Percentiles rank a stretch among this genome's conserved stretches.
Conservation (phyloP, 64 coral and sea anemone species). For the Hydrozoanthus tunicans region DNA sequence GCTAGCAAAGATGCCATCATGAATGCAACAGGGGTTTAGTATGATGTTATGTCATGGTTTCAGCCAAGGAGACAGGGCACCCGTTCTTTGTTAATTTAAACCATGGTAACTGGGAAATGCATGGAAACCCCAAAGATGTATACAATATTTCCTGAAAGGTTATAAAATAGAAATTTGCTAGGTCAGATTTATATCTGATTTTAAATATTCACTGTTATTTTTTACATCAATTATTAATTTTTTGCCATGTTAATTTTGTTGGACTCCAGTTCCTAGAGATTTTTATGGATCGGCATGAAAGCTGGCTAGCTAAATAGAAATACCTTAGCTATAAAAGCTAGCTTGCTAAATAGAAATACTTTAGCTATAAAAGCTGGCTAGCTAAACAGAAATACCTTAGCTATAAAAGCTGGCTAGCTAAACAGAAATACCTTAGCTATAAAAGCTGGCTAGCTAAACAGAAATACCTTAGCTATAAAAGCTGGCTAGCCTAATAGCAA, state of each 20-base stretch:
- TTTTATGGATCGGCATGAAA: neutral
- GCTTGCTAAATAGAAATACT: too few relatives aligned
- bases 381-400: too few relatives aligned
- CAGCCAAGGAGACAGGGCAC: conserved; percentile 5
- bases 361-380: too few relatives aligned
- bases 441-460: neutral
- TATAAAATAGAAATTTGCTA: neutral
- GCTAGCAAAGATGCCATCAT: neutral
- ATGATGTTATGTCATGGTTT: neutral
- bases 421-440: too few relatives aligned
- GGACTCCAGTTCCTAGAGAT: conserved; percentile 4
- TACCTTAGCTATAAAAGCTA: neutral
- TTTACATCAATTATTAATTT: neutral
- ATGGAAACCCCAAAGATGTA: conserved; percentile 11
- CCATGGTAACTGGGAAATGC: neutral
- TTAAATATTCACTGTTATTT: neutral
- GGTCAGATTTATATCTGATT: neutral
- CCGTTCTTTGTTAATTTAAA: neutral
- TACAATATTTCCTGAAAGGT: neutral
- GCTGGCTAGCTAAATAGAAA: neutral
- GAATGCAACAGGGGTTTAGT: neutral
- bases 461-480: too few relatives aligned
- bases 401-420: too few relatives aligned
- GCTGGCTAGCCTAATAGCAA: neutral
- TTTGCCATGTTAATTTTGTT: neutral